Conservation (phyloP, 2,888 invertebrate genomes). For the Orchesellides sinensis region DNA sequence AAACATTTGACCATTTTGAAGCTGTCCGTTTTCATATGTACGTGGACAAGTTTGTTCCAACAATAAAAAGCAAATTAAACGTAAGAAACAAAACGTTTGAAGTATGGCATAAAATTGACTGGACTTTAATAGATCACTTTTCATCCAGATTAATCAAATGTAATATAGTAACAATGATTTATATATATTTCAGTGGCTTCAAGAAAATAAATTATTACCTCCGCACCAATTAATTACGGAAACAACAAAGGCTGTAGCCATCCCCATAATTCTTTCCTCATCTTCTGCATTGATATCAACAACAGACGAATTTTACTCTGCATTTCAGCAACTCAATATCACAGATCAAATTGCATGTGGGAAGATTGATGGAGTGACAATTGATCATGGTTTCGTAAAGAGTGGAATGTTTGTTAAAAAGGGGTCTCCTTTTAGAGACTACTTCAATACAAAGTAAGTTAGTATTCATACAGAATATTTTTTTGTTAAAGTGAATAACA, state of each 20-base stretch:
- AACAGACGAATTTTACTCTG: slow-evolving; percentile 3
- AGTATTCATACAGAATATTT: no score
- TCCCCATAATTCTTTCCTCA: background rate
- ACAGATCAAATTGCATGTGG: background rate
- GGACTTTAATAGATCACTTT: no score
- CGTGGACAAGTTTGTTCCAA: background rate
- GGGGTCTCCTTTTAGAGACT: slow-evolving; percentile 2
- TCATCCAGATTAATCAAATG: no score
- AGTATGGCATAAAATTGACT: no score
- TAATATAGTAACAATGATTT: no score
- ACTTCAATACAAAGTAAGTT: slow-evolving; percentile 19
- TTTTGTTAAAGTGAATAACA: no score
- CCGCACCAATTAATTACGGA: background rate
- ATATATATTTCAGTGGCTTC: background rate
- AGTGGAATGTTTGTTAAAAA: slow-evolving; percentile 6
- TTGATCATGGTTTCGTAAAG: background rate
- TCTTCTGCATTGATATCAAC: background rate
- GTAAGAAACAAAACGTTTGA: background rate
- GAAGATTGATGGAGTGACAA: background rate
- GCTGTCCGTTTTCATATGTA: background rate
- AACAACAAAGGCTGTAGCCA: background rate
- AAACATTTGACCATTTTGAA: background rate
- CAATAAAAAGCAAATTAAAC: background rate
- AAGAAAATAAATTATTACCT: background rate
- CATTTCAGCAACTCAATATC: background rate